Percentiles rank a stretch among this genome's conserved stretches.
Evolutionary conservation across 2,888 invertebrate species (phyloP).

Genomic region (Drosophila cyrtoloma): DNA sequence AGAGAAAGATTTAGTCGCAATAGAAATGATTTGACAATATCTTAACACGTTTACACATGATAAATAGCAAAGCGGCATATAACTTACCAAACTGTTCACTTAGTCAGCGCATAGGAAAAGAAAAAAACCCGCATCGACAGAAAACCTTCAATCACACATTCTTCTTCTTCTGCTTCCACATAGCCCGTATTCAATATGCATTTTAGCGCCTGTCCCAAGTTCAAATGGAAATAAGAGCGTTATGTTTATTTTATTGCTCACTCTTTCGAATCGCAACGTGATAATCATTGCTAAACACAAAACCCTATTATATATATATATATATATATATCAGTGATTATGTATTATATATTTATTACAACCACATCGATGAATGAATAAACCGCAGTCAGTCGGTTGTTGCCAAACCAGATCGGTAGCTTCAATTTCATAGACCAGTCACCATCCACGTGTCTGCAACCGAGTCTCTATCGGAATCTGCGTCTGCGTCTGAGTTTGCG

Average conservation of each 20-base stretch:
- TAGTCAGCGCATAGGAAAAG: slow-evolving; percentile 39
- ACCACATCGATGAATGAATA: slow-evolving; percentile 68
- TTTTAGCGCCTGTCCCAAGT: slow-evolving; percentile 71
- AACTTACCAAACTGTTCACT: slow-evolving; percentile 22
- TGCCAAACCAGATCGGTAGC: slow-evolving; percentile 54
- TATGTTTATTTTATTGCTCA: slow-evolving; percentile 52
- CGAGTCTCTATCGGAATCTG: slow-evolving; percentile 26
- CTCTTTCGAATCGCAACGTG: slow-evolving; percentile 63
- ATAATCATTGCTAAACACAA: slow-evolving; percentile 64
- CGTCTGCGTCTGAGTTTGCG: slow-evolving; percentile 27
- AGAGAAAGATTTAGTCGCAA: not conserved
- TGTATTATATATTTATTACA: slow-evolving; percentile 11
- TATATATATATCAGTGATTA: not conserved
- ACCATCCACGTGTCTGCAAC: slow-evolving; percentile 56
- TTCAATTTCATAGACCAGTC: slow-evolving; percentile 51
- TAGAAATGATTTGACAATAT: not conserved
- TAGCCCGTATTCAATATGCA: slow-evolving; percentile 64
- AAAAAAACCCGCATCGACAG: slow-evolving; percentile 51
- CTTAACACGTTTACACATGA: slow-evolving; percentile 29
- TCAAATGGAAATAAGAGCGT: slow-evolving; percentile 65
- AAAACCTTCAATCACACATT: slow-evolving; percentile 64
- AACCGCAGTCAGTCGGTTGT: slow-evolving; percentile 38
- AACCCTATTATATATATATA: slow-evolving; percentile 18
- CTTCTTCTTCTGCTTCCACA: slow-evolving; percentile 26
- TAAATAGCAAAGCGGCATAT: slow-evolving; percentile 35